phyloP scores from a whole-genome alignment of 1,140 invertebrate genomes.

The Ceratosolen solmsi region DNA sequence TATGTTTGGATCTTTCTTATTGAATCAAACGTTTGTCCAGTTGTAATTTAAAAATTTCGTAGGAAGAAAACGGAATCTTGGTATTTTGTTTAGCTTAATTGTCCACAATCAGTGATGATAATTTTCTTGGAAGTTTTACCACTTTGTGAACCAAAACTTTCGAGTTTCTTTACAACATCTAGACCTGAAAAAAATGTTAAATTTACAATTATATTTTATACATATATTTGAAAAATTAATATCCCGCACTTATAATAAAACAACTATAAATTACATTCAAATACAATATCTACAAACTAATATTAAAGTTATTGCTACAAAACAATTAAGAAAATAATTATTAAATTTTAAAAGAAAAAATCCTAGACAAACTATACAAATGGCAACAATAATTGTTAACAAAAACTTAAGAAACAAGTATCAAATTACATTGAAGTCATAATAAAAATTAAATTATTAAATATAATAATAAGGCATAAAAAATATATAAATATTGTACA shows the following conservation, averaged over 20 bases:
- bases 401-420: background rate
- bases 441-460: too few species aligned
- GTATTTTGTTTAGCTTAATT: slow-evolving; percentile 73
- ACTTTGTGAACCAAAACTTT: slow-evolving; percentile 84
- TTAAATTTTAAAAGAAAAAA: background rate
- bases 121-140: slow-evolving; percentile 90
- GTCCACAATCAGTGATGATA: slow-evolving; percentile 86
- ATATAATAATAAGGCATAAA: too few species aligned
- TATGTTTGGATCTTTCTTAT: slow-evolving; percentile 29
- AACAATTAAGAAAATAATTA: background rate
- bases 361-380: background rate
- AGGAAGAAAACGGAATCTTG: slow-evolving; percentile 5
- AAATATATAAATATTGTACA: too few species aligned
- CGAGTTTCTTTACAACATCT: slow-evolving; percentile 88
- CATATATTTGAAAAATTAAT: too few species aligned
- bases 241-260: too few species aligned
- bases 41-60: slow-evolving; percentile 19
- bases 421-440: too few species aligned
- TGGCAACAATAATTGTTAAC: background rate
- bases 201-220: too few species aligned
- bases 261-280: too few species aligned
- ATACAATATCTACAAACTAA: too few species aligned
- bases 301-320: too few species aligned
- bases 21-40: background rate
- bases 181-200: slow-evolving; percentile 76